These are phyloP conservation scores for Tetrapedia diversipes DNA, from an alignment of 2,888 invertebrate genomes.

Conservation along the genomic window DNA sequence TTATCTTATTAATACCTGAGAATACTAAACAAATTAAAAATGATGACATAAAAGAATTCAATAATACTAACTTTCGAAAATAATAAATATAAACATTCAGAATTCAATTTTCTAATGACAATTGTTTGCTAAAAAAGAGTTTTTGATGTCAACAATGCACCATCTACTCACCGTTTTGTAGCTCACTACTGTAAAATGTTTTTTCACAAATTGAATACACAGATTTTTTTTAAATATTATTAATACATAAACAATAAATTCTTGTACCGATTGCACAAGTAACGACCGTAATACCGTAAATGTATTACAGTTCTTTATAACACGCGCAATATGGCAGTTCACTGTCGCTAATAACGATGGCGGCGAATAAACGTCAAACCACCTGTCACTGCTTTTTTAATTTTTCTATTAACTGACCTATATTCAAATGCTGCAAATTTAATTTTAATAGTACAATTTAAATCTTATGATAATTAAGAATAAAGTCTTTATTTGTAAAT, in stretches of 20 bases:
- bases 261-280: slow-evolving; percentile 61
- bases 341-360: slow-evolving; percentile 67
- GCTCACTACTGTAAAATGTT: slow-evolving; percentile 39
- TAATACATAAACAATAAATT: slow-evolving; percentile 56
- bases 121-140: slow-evolving; percentile 50
- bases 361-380: slow-evolving; percentile 71
- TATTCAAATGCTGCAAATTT: not conserved
- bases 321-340: slow-evolving; percentile 73
- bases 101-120: slow-evolving; percentile 36
- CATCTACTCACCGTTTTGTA: slow-evolving; percentile 53
- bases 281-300: slow-evolving; percentile 64
- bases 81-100: slow-evolving; percentile 1
- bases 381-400: slow-evolving; percentile 64
- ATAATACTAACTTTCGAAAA: not conserved
- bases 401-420: slow-evolving; percentile 11
- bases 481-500: not conserved
- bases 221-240: slow-evolving; percentile 22
- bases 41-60: not conserved
- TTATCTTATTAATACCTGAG: not conserved
- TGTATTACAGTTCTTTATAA: slow-evolving; percentile 64
- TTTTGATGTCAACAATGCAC: slow-evolving; percentile 66
- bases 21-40: not conserved
- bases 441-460: slow-evolving; percentile 8
- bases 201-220: slow-evolving; percentile 24
- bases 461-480: slow-evolving; percentile 1